A percentile compares a stretch with the other conserved stretches of the same genome.
These are phyloP conservation scores for Sturnira hondurensis DNA, from an alignment of 2,113 vertebrate species.

Conservation along the genomic window DNA sequence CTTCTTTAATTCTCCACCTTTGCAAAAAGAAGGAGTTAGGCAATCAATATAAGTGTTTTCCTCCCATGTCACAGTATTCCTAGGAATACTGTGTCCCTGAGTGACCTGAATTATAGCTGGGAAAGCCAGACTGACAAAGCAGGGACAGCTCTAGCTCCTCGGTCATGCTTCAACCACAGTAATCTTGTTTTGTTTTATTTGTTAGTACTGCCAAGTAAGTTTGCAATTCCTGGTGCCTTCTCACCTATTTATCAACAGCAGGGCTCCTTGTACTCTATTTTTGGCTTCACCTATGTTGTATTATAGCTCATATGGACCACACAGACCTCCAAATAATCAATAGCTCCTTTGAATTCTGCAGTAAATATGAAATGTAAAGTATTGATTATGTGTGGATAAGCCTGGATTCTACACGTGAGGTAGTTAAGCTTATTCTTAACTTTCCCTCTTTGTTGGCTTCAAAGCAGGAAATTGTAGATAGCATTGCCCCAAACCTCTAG, in stretches of 20 bases:
- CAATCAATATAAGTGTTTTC: not conserved
- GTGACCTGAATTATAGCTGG: not conserved
- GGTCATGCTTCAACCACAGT: not conserved
- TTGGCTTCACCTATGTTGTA: constrained; percentile 15
- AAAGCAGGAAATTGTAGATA: constrained; percentile 60
- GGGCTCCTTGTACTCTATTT: not conserved
- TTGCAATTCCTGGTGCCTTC: not conserved
- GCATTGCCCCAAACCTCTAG: not conserved
- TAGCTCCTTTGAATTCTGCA: constrained; percentile 27
- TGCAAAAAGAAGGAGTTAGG: not conserved
- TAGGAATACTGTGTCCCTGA: not conserved
- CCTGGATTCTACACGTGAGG: constrained; percentile 35
- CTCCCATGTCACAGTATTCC: not conserved
- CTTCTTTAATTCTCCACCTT: not conserved
- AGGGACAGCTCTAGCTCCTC: not conserved
- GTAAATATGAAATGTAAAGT: constrained; percentile 32
- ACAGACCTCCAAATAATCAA: not conserved
- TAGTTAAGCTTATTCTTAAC: constrained; percentile 61
- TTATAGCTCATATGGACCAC: constrained; percentile 36
- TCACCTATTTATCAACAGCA: not conserved
- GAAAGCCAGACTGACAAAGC: not conserved
- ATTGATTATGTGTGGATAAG: constrained; percentile 47
- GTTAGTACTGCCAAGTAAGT: not conserved
- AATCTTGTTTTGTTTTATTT: constrained; percentile 6
- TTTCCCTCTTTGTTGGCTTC: constrained; percentile 60